Evolutionary conservation across 2,888 invertebrate genomes (phyloP), one percentile per base, ranked within the genome.

Genomic region (Perizoma flavofasciatum): DNA sequence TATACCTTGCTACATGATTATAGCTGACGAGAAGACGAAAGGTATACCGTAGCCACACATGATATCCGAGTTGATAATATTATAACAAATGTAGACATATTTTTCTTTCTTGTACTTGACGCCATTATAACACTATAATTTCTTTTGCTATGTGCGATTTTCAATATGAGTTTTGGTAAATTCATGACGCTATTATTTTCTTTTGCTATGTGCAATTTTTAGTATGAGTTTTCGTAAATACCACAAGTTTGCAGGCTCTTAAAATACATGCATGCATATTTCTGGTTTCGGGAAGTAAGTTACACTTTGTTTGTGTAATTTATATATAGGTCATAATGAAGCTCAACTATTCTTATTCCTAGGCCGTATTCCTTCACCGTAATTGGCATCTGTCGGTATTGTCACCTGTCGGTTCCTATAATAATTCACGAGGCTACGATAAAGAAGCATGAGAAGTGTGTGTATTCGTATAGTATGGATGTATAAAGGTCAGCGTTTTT

Each of bases 401-500:
- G 59, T 49, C 82, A 82, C 72, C 82, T 83, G 82, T 79, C 74
- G 59, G 60, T 67, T 39, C 57, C 49, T 70, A 70, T 81, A 73
- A 78, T 82, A 81, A 76, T 78, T 81, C 81, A 81, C 72, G 66
- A 65, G 63, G 59, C 61, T 54, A 68, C 65, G 48, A 39, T n/a
- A n/a, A n/a, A n/a, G n/a, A n/a, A n/a, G n/a, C n/a, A n/a, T 50
- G 66, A 60, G 66, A 60, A 70, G 68, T 70, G 71, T 69, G 63
- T 69, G 55, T 54, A 61, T 61, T 22, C 22, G 22, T 22, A 22
- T 22, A 22, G 60, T 69, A 66, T 70, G 67, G 75, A 68, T 71
- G 70, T 73, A 70, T 72, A 79, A 82, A 83, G 81, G 82, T 82
- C 82, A 83, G 71, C 65, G 59, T 50, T 43, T 69, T 69, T 68